These are phyloP conservation scores for Paramormyrops kingsleyae DNA, from an alignment of 2,113 vertebrate species.

Conservation along the genomic window DNA sequence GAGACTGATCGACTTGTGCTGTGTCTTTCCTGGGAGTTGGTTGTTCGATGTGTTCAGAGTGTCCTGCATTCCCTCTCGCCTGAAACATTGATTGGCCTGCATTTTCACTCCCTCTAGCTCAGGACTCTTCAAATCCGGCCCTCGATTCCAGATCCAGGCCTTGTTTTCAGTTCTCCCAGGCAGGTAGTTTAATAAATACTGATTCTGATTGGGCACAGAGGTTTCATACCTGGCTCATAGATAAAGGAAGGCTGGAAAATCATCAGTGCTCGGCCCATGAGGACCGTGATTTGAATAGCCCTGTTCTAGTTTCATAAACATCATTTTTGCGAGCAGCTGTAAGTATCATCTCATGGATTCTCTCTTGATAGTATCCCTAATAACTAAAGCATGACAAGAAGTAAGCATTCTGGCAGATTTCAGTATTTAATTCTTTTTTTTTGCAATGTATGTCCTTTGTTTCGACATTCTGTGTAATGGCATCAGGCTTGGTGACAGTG, in stretches of 20 bases:
- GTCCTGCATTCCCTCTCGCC: constrained; percentile 6
- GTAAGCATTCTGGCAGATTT: constrained; percentile 1
- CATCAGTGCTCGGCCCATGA: too few species aligned
- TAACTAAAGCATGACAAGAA: constrained; percentile 22
- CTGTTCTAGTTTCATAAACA: not conserved
- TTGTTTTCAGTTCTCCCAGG: too few species aligned
- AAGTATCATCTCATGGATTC: constrained; percentile 26
- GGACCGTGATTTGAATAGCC: too few species aligned
- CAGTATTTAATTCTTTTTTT: not conserved
- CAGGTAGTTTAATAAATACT: too few species aligned
- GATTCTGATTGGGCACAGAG: too few species aligned
- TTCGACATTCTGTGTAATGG: not conserved
- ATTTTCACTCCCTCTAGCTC: not conserved
- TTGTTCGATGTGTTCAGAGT: constrained; percentile 16
- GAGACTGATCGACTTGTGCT: constrained; percentile 26
- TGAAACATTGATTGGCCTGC: not conserved
- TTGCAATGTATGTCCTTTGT: not conserved
- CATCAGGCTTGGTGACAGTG: constrained; percentile 27
- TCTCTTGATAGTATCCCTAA: constrained; percentile 13
- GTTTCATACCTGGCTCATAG: too few species aligned
- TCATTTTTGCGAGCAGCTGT: not conserved
- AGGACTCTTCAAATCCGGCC: too few species aligned
- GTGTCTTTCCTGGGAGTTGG: constrained; percentile 40
- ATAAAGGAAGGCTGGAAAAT: too few species aligned
- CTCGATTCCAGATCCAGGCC: too few species aligned